Percentiles rank a stretch among this genome's conserved stretches.
These are phyloP conservation scores for Tetragonula carbonaria DNA, from an alignment of 2,888 invertebrate species.

Conservation along the genomic window DNA sequence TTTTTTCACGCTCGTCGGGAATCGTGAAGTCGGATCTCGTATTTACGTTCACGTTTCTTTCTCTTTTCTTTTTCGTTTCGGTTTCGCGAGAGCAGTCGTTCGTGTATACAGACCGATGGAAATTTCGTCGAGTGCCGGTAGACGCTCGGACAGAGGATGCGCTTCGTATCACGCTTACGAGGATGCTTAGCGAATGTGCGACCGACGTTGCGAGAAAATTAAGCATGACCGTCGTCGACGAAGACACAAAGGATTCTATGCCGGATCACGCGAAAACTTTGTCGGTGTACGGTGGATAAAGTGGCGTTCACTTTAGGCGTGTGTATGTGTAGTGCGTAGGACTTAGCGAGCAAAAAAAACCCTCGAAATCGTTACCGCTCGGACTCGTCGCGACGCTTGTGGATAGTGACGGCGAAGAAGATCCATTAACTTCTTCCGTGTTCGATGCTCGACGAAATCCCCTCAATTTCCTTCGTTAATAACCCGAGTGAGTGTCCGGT, in stretches of 20 bases:
- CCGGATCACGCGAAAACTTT: conserved; percentile 42
- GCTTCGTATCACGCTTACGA: neutral
- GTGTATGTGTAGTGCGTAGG: conserved; percentile 66
- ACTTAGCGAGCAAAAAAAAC: conserved; percentile 30
- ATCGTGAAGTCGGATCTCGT: neutral
- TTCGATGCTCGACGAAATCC: conserved; percentile 14
- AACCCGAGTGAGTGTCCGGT: conserved; percentile 35
- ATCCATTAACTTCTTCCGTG: conserved; percentile 31
- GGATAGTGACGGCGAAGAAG: neutral
- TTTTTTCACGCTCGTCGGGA: neutral
- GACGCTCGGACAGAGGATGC: neutral
- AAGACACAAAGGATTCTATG: conserved; percentile 23
- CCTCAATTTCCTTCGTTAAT: conserved; percentile 42
- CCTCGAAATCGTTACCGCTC: conserved; percentile 59
- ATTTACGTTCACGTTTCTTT: no score
- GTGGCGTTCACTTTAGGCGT: conserved; percentile 41
- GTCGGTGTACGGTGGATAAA: conserved; percentile 54
- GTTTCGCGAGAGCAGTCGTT: neutral
- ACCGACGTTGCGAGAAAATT: neutral
- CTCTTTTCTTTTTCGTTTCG: no score
- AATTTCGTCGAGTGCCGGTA: neutral
- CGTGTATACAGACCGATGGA: neutral
- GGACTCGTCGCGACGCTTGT: neutral
- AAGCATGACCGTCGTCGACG: neutral
- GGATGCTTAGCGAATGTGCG: conserved; percentile 10